Evolutionary conservation across 1,140 invertebrate genomes (phyloP), one percentile per base, ranked within the genome.

Genomic region (Gryllus bimaculatus): DNA sequence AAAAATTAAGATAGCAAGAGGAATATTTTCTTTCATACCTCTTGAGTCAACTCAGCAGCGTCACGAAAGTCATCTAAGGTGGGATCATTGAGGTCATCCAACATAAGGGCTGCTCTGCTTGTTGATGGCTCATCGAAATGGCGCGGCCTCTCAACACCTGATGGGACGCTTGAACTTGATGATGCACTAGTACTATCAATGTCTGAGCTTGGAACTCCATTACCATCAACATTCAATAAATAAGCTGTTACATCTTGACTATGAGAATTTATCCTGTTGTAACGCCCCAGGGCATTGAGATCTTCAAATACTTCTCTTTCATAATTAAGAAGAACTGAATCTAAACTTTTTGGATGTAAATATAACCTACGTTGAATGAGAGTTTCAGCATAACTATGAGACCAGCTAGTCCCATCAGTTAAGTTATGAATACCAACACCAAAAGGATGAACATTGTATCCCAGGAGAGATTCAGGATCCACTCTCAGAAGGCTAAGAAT

Each of bases 281-380:
- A 90, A 76, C 88, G 82, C 15, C 90, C 90, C n/a, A 92, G 83
- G 8, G 91, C 90, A 82, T 93, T 92, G n/a, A 94, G 85, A 81
- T 94, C 92, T 80, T 92, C 91, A 83, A 93, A 93, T n/a, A 94
- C 84, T 82, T 92, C 88, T 83, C 91, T 87, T 83, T 93, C 91
- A 83, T 93, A 92, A 82, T 92, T 91, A 2, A 93, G 84, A 75
- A 93, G 84, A 74, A 92, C 87, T n/a, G 91, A 90, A 82, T 94
- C 93, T 18, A 93, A 83, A 81, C 90, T 92, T 83, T 94, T 95
- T 0, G 92, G 92, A 82, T 94, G 92, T 2, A 92, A 87, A 81
- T 87, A 91, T 10, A 89, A 86, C 49, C 90, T 89, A 49, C 89
- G 85, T 80, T 87, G 86, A 47, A 87, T 81, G 73, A 86, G 85